These are phyloP conservation scores for Oligia strigilis DNA, from an alignment of 2,888 invertebrate species.

Conservation along the genomic window DNA sequence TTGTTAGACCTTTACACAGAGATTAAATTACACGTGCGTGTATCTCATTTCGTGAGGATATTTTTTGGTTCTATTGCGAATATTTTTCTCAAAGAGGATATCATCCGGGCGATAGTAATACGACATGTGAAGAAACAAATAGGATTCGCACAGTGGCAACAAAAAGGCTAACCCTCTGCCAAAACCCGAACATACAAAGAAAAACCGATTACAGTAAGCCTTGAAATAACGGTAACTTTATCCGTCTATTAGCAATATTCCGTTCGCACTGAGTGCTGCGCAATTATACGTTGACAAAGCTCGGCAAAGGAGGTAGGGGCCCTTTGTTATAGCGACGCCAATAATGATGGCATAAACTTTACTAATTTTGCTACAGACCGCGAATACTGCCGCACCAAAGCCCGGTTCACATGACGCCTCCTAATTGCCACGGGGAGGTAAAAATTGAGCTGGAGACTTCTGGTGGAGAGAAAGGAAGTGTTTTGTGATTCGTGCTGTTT, in stretches of 20 bases:
- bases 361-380: slow-evolving; percentile 83
- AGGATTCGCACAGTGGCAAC: slow-evolving; percentile 32
- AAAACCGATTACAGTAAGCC: slow-evolving; percentile 61
- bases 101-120: slow-evolving; percentile 33
- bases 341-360: slow-evolving; percentile 86
- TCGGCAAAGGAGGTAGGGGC: slow-evolving; percentile 70
- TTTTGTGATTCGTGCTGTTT: slow-evolving; percentile 16
- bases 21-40: slow-evolving; percentile 38
- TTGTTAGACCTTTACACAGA: slow-evolving; percentile 38
- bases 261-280: slow-evolving; percentile 68
- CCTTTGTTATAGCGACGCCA: slow-evolving; percentile 82
- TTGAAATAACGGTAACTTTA: slow-evolving; percentile 66
- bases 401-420: slow-evolving; percentile 50
- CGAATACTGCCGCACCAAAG: slow-evolving; percentile 66
- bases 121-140: slow-evolving; percentile 36
- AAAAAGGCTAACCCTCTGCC: slow-evolving; percentile 29
- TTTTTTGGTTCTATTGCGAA: slow-evolving; percentile 6
- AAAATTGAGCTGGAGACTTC: slow-evolving; percentile 31
- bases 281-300: slow-evolving; percentile 84
- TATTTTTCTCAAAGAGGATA: slow-evolving; percentile 25
- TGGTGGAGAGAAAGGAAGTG: not conserved
- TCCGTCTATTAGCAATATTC: slow-evolving; percentile 66
- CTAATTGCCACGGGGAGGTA: slow-evolving; percentile 41
- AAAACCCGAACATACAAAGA: slow-evolving; percentile 55
- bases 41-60: slow-evolving; percentile 17